phyloP scores from a whole-genome alignment of 1,140 invertebrate species.

The Drosophila subobscura region DNA sequence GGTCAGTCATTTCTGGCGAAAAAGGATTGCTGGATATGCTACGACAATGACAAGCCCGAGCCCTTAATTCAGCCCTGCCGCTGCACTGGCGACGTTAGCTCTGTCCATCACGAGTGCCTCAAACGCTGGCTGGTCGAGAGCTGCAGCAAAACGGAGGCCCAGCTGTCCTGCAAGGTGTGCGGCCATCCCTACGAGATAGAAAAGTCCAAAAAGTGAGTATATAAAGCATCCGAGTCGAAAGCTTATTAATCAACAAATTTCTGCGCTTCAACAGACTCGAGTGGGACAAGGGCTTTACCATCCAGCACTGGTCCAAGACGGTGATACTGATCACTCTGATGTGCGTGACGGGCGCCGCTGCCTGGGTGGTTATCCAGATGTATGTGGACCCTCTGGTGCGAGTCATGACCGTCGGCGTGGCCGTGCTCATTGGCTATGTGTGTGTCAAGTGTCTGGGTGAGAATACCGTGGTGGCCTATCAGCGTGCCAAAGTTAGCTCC shows the following conservation, averaged over 20 bases:
- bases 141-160: constrained; percentile 85
- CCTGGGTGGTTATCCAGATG: constrained; percentile 92
- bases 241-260: not conserved
- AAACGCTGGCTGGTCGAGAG: constrained; percentile 92
- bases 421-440: constrained; percentile 92
- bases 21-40: constrained; percentile 96
- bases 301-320: constrained; percentile 89
- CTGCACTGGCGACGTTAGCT: constrained; percentile 94
- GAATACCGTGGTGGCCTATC: constrained; percentile 93
- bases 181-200: constrained; percentile 90
- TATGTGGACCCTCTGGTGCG: constrained; percentile 91
- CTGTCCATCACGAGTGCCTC: constrained; percentile 96
- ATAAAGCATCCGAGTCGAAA: not conserved
- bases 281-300: constrained; percentile 92
- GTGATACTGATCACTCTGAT: constrained; percentile 89
- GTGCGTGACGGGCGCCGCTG: constrained; percentile 89
- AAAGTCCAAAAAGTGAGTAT: constrained; percentile 86
- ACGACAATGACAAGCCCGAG: constrained; percentile 91
- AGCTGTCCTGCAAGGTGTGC: constrained; percentile 91
- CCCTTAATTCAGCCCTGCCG: constrained; percentile 94
- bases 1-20: constrained; percentile 84
- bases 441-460: constrained; percentile 93
- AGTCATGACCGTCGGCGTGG: constrained; percentile 91
- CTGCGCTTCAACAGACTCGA: constrained; percentile 85
- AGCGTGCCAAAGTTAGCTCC: constrained; percentile 93